Conservation (phyloP, 2,113 vertebrate species). For the Morone chrysops region DNA sequence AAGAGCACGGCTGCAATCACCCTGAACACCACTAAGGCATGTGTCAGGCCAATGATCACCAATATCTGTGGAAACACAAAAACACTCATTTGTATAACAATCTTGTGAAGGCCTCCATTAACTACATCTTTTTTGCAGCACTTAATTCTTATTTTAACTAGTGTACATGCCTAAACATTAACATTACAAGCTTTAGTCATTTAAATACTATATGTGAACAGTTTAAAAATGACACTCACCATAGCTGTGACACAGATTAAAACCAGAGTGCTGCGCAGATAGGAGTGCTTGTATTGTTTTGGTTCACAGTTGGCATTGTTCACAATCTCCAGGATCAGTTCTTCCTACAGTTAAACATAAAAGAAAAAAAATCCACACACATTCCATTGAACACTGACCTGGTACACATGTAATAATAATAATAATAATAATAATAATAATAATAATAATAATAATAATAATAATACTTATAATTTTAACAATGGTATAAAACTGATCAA, state of each 20-base stretch:
- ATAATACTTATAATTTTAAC: background rate
- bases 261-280: slow-evolving; percentile 83
- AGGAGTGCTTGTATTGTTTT: slow-evolving; percentile 87
- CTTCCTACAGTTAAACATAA: slow-evolving; percentile 85
- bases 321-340: slow-evolving; percentile 89
- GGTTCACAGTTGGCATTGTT: slow-evolving; percentile 77
- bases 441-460: background rate
- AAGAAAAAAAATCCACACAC: background rate
- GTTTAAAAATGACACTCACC: slow-evolving; percentile 77
- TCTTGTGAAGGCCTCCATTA: background rate
- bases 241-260: slow-evolving; percentile 86
- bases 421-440: background rate
- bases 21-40: slow-evolving; percentile 90
- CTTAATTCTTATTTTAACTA: background rate
- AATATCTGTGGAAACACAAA: slow-evolving; percentile 84
- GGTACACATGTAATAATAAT: background rate
- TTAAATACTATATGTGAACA: background rate
- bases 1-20: slow-evolving; percentile 84
- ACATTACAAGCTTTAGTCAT: too few species aligned
- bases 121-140: background rate
- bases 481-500: slow-evolving; percentile 3
- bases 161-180: too few species aligned
- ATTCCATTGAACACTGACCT: background rate
- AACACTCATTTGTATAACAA: background rate
- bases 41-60: slow-evolving; percentile 90